Evolutionary conservation across 2,113 vertebrate genomes (phyloP).

Genomic region (Hippocampus guttulatus): DNA sequence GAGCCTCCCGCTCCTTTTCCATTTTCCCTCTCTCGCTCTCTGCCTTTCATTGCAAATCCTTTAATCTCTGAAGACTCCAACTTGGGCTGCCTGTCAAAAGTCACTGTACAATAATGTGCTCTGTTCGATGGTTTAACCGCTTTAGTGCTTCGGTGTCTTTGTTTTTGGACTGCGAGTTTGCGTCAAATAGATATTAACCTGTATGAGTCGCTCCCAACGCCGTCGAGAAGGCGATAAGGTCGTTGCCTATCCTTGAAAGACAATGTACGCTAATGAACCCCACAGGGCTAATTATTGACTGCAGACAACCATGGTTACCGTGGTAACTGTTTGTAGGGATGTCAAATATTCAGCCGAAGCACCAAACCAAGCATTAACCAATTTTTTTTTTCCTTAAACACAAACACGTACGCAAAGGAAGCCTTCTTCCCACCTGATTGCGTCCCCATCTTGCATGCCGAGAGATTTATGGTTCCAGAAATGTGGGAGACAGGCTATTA

Average conservation of each 20-base stretch:
- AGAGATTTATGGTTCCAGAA: constrained; percentile 70
- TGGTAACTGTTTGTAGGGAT: background rate
- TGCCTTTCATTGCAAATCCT: constrained; percentile 26
- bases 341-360: background rate
- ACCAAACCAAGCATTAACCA: constrained; percentile 11
- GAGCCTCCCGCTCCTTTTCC: constrained; percentile 11
- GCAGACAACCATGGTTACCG: background rate
- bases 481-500: constrained; percentile 74
- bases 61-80: constrained; percentile 42
- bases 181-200: background rate
- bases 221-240: background rate
- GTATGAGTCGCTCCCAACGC: background rate
- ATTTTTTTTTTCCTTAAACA: background rate
- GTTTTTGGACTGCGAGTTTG: constrained; percentile 27
- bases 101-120: constrained; percentile 49
- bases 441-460: constrained; percentile 68
- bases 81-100: constrained; percentile 43
- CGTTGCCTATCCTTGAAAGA: background rate
- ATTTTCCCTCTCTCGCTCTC: constrained; percentile 7
- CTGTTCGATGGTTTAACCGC: constrained; percentile 59
- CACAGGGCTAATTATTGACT: background rate
- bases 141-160: constrained; percentile 43
- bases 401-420: constrained; percentile 13
- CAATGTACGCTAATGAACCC: background rate
- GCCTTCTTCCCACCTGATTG: constrained; percentile 68